Conservation (phyloP, 2,888 invertebrate species). For the Glaucopsyche alexis region DNA sequence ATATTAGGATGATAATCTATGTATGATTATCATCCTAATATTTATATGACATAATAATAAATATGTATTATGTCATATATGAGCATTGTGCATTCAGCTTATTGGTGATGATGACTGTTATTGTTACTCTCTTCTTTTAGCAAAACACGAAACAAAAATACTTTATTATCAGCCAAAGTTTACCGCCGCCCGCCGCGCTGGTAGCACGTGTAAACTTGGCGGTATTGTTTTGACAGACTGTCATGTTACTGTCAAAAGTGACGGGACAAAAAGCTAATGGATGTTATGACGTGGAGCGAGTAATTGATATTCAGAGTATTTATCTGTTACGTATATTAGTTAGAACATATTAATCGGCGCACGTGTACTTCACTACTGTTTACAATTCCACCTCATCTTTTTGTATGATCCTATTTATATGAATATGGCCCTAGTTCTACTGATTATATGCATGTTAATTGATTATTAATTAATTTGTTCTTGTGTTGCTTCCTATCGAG, state of each 20-base stretch:
- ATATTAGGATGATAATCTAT: too few relatives aligned
- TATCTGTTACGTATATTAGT: background rate
- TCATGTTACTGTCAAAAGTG: slow-evolving; percentile 63
- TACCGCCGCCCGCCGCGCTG: slow-evolving; percentile 33
- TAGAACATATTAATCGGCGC: too few relatives aligned
- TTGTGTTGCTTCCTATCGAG: too few relatives aligned
- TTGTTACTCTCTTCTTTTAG: background rate
- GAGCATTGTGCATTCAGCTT: background rate
- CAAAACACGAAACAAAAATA: background rate
- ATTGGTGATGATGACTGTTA: background rate
- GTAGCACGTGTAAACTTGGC: slow-evolving; percentile 36
- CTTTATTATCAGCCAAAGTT: background rate
- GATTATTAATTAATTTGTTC: too few relatives aligned
- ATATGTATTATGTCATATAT: too few relatives aligned
- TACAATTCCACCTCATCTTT: too few relatives aligned
- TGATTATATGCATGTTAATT: too few relatives aligned
- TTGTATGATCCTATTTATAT: too few relatives aligned
- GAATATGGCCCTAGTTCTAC: too few relatives aligned
- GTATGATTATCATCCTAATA: too few relatives aligned
- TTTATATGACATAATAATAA: too few relatives aligned
- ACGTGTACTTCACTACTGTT: too few relatives aligned
- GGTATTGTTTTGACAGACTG: slow-evolving; percentile 29
- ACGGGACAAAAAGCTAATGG: slow-evolving; percentile 41
- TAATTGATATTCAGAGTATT: slow-evolving; percentile 30
- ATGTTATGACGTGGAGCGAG: slow-evolving; percentile 32